Evolutionary conservation across 2,888 invertebrate species (phyloP).

Genomic region (Brassicogethes aeneus): DNA sequence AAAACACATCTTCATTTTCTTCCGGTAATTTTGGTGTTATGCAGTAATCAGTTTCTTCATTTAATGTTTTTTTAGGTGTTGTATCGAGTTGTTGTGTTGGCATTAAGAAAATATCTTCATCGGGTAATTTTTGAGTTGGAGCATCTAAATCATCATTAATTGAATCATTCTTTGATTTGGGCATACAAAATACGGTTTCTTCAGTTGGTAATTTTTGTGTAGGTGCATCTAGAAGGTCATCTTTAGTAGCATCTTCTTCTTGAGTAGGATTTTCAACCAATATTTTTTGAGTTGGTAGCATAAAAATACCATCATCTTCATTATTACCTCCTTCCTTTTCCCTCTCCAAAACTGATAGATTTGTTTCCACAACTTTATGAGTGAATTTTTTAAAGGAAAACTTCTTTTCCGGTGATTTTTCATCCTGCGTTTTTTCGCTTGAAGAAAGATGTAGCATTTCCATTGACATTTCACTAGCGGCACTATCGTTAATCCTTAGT

Average conservation of each 20-base stretch:
- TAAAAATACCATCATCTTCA: slow-evolving; percentile 14
- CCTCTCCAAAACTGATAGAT: background rate
- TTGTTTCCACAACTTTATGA: slow-evolving; percentile 1
- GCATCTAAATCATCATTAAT: background rate
- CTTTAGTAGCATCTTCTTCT: no score
- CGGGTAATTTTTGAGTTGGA: background rate
- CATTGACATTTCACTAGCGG: background rate
- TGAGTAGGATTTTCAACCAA: slow-evolving; percentile 5
- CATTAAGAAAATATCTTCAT: slow-evolving; percentile 9
- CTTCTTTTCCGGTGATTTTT: background rate
- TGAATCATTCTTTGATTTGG: background rate
- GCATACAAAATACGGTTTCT: background rate
- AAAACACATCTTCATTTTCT: slow-evolving; percentile 9
- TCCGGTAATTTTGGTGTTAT: no score
- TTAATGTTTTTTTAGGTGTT: no score
- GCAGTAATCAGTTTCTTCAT: no score
- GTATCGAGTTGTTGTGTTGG: slow-evolving; percentile 15
- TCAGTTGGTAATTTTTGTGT: slow-evolving; percentile 10
- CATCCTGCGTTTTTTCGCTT: background rate
- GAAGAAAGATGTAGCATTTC: background rate
- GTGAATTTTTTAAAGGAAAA: background rate
- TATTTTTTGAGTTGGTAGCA: slow-evolving; percentile 17
- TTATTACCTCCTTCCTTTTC: slow-evolving; percentile 2
- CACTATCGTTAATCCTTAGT: background rate
- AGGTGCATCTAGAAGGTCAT: slow-evolving; percentile 11